Percentiles rank a stretch among this genome's conserved stretches.
phyloP scores from a whole-genome alignment of 2,888 invertebrate genomes.

The Noctua comes region DNA sequence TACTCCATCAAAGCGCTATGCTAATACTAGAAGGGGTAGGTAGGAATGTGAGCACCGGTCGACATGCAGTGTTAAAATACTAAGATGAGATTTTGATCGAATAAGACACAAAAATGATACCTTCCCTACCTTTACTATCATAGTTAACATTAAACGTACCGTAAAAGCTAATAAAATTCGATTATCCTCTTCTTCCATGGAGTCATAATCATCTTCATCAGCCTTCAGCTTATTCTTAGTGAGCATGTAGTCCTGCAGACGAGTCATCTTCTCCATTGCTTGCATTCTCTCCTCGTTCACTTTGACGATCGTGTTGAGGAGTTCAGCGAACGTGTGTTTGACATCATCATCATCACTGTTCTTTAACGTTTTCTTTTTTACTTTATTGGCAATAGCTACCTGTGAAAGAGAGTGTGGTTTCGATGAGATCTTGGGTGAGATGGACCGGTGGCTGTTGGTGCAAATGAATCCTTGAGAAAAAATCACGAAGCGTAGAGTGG shows the following conservation, averaged over 20 bases:
- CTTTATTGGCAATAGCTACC: conserved; percentile 15
- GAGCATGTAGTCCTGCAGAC: conserved; percentile 67
- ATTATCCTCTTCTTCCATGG: conserved; percentile 50
- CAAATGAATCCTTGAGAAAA: not conserved
- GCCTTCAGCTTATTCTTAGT: conserved; percentile 59
- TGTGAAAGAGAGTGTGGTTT: not conserved
- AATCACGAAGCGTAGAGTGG: not conserved
- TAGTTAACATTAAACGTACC: conserved; percentile 20
- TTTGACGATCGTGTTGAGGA: conserved; percentile 70
- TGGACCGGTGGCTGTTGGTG: not conserved
- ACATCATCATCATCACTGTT: conserved; percentile 9
- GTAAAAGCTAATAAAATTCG: conserved; percentile 14
- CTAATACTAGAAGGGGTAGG: not conserved
- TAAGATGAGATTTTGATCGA: not conserved
- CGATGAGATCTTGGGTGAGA: not conserved
- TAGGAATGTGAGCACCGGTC: not conserved
- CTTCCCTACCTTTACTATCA: not conserved
- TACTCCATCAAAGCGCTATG: not conserved
- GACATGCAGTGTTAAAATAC: not conserved
- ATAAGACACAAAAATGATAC: not conserved
- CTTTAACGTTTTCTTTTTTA: not conserved
- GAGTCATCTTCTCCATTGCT: conserved; percentile 66
- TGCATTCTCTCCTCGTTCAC: conserved; percentile 72
- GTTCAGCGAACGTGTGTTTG: conserved; percentile 54
- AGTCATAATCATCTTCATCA: conserved; percentile 52